phyloP scores from a whole-genome alignment of 1,140 invertebrate species.

The Agrilus planipennis region DNA sequence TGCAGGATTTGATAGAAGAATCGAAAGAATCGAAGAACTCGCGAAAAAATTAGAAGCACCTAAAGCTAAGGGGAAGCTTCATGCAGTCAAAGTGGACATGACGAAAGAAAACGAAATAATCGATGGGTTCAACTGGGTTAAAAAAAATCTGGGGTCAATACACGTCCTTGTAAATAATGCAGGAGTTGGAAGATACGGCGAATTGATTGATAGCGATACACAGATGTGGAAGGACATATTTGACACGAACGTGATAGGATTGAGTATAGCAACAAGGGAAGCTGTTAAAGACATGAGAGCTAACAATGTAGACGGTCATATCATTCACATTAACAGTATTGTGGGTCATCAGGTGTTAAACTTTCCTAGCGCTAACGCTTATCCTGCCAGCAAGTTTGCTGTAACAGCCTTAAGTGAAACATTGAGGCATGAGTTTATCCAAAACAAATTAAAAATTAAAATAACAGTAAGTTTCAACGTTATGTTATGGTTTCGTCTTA shows the following conservation, averaged over 20 bases:
- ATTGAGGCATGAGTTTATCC: too few relatives aligned
- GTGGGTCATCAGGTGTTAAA: not conserved
- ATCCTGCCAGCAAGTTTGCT: conserved; percentile 32
- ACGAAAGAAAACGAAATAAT: conserved; percentile 37
- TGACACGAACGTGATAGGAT: conserved; percentile 43
- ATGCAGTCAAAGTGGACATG: conserved; percentile 38
- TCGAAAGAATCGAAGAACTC: conserved; percentile 5
- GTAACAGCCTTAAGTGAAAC: not conserved
- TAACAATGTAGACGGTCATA: not conserved
- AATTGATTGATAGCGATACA: conserved; percentile 21
- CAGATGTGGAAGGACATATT: conserved; percentile 31
- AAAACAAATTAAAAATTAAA: too few relatives aligned
- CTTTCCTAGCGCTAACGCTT: not conserved
- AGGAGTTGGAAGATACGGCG: conserved; percentile 24
- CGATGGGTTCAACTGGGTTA: conserved; percentile 36
- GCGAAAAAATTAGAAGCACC: conserved; percentile 28
- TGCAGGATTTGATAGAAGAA: conserved; percentile 5
- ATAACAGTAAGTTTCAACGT: not conserved
- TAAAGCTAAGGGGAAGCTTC: conserved; percentile 22
- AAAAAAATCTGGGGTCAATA: conserved; percentile 32
- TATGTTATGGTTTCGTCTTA: too few relatives aligned
- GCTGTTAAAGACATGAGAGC: conserved; percentile 6
- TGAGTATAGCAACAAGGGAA: conserved; percentile 40
- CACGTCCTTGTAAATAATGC: conserved; percentile 42
- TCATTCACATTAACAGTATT: conserved; percentile 2